phyloP scores from a whole-genome alignment of 1,140 invertebrate species.

The Macrosteles quadrilineatus region DNA sequence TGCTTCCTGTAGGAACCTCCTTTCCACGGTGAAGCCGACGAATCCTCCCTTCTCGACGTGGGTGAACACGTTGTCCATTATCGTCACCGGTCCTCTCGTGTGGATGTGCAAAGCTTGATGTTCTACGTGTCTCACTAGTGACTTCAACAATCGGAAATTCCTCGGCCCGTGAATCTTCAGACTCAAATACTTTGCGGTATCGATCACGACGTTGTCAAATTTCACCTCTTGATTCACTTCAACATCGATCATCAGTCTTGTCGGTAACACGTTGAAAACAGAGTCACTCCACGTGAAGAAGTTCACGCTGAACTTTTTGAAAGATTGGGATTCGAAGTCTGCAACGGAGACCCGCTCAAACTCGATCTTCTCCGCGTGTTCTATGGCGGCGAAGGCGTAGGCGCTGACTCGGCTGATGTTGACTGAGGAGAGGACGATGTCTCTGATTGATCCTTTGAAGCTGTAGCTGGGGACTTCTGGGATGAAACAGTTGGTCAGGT shows the following conservation, averaged over 20 bases:
- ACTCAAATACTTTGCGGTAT: constrained; percentile 52
- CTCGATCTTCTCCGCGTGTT: constrained; percentile 56
- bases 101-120: constrained; percentile 64
- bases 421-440: constrained; percentile 63
- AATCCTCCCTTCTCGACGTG: constrained; percentile 61
- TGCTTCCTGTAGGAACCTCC: constrained; percentile 42
- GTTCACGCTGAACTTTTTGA: constrained; percentile 73
- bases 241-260: constrained; percentile 69
- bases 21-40: constrained; percentile 57
- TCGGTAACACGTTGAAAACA: constrained; percentile 59
- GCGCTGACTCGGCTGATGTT: constrained; percentile 62
- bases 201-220: constrained; percentile 52
- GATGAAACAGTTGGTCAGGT: constrained; percentile 52
- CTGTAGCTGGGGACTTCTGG: constrained; percentile 64
- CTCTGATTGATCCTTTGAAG: constrained; percentile 68
- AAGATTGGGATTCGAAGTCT: constrained; percentile 67
- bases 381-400: constrained; percentile 71
- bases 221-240: constrained; percentile 64
- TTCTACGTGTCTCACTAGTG: constrained; percentile 59
- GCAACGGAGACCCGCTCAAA: constrained; percentile 58
- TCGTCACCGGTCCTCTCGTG: constrained; percentile 61
- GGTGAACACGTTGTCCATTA: constrained; percentile 65
- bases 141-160: constrained; percentile 63
- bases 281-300: constrained; percentile 54
- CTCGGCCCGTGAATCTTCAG: constrained; percentile 60